Base-by-base conservation (phyloP, 2,797 vertebrate species). In the Cyprinella venusta region DNA sequence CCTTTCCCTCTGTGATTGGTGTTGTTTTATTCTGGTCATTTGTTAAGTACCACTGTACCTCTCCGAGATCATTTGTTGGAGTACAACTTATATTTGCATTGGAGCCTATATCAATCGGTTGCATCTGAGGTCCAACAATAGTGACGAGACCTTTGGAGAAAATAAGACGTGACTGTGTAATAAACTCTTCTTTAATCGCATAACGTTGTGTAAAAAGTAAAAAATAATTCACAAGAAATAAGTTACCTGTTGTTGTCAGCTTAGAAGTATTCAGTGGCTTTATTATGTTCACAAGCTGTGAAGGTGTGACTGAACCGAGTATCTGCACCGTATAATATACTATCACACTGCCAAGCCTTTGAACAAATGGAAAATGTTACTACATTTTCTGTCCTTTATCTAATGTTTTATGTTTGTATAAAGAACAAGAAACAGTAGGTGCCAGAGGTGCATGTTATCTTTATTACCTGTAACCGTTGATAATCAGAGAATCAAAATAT, bases 201-300 rank as follows among this genome's bases (percentile, higher is more conserved):
- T 36, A 9, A 8, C 2, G 1, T 5, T n/a, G 2, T n/a, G 10
- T 21, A 6, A 9, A 40, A 13, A 16, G 8, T 59, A 71, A 71
- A 5, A 10, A 10, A 30, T 10, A 30, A 8, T 30, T 71, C 5
- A 50, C 69, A 50, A 8, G 69, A 5, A 78, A 59, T 68, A 30
- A 19, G 2, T 80, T 89, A 90, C 93, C 93, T 86, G 5, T 76
- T 1, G 90, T 93, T 40, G 76, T 3, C 56, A 94, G 2, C 0
- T 0, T 0, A 2, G 92, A 0, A 0, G 0, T 0, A 0, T 0
- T 0, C 54, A 94, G 48, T 0, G 0, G 0, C 0, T 0, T 0
- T 0, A 88, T 42, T 56, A 2, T 79, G 0, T 0, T 0, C 0
- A 16, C 0, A 81, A 94, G 82, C 0, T 12, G 0, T 0, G 0